Evolutionary conservation across 2,888 invertebrate genomes (phyloP).

Genomic region (Lepidocyrtinus sp.): DNA sequence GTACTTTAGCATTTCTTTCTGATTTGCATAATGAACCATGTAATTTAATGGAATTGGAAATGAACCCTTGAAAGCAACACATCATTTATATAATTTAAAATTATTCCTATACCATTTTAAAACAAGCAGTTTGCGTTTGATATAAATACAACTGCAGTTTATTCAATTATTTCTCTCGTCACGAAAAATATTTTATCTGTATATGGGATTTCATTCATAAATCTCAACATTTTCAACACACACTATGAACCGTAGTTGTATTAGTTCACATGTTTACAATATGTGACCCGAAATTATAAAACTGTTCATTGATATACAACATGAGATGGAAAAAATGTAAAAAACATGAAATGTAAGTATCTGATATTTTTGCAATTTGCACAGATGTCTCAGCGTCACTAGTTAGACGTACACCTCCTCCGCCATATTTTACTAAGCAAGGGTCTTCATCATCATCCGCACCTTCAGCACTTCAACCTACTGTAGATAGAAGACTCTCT

Average conservation of each 20-base stretch:
- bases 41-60: slow-evolving; percentile 36
- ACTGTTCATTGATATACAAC: too few species aligned
- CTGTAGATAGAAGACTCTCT: slow-evolving; percentile 36
- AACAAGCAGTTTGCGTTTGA: background rate
- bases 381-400: slow-evolving; percentile 75
- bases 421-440: slow-evolving; percentile 78
- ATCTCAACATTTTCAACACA: slow-evolving; percentile 3
- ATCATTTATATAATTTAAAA: background rate
- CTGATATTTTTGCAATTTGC: slow-evolving; percentile 32
- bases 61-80: too few species aligned
- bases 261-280: too few species aligned
- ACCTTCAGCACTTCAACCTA: slow-evolving; percentile 64
- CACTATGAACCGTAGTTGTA: too few species aligned
- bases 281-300: too few species aligned
- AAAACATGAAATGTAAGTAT: too few species aligned
- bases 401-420: slow-evolving; percentile 83
- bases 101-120: background rate
- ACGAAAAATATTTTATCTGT: slow-evolving; percentile 25
- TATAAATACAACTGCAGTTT: background rate
- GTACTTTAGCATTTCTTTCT: slow-evolving; percentile 22
- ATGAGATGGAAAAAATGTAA: too few species aligned
- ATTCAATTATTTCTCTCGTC: slow-evolving; percentile 42
- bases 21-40: slow-evolving; percentile 43
- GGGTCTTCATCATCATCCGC: slow-evolving; percentile 67
- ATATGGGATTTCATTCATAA: background rate